Conservation (phyloP, 2,113 vertebrate genomes). For the Micromys minutus region DNA sequence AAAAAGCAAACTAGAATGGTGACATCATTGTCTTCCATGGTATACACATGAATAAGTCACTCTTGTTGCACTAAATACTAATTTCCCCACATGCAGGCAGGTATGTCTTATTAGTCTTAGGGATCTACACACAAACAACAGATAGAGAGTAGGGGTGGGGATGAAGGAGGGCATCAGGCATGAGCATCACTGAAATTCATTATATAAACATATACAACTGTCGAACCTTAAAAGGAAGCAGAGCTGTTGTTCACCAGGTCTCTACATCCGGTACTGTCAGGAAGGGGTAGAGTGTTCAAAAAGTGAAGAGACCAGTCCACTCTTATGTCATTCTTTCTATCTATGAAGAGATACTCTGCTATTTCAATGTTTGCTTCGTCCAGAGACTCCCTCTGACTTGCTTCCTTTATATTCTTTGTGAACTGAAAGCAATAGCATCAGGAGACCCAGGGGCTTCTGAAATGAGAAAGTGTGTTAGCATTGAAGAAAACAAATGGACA, state of each 20-base stretch:
- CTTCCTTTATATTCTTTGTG: not conserved
- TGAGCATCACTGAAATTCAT: not conserved
- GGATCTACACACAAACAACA: not conserved
- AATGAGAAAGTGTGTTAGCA: not conserved
- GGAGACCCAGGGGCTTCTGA: not conserved
- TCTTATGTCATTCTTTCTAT: not conserved
- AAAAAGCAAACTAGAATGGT: not conserved
- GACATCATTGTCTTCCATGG: too few species aligned
- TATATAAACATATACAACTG: not conserved
- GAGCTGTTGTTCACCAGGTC: not conserved
- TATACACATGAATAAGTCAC: not conserved
- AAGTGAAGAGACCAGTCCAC: not conserved
- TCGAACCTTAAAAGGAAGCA: not conserved
- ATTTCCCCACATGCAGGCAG: not conserved
- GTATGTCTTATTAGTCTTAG: not conserved
- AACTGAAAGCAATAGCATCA: not conserved
- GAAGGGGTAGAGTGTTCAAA: too few species aligned
- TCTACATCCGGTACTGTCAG: too few species aligned
- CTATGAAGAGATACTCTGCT: rapidly evolving
- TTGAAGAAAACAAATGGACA: not conserved
- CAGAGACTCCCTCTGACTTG: not conserved
- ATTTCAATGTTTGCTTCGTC: not conserved
- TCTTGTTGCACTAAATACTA: not conserved
- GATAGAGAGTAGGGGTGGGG: not conserved
- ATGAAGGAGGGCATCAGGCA: not conserved